A percentile compares a stretch with the other conserved stretches of the same genome.
Conservation (phyloP, 2,797 vertebrate species). For the Ctenochaetus hawaiiensis region DNA sequence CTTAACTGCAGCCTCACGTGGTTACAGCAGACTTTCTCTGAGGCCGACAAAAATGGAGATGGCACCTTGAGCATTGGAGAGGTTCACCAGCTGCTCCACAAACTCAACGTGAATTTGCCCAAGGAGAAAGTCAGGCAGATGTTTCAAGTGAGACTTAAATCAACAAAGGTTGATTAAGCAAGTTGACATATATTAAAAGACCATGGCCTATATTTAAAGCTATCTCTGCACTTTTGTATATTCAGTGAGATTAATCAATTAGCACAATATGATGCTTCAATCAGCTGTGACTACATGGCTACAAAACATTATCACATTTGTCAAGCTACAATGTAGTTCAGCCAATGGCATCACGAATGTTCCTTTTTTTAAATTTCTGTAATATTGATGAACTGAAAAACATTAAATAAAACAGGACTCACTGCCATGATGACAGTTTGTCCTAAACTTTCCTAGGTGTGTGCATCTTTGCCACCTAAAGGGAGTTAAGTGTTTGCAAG, state of each 20-base stretch:
- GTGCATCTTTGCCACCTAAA: too few relatives aligned
- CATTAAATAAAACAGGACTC: background rate
- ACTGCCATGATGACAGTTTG: background rate
- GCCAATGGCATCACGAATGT: background rate
- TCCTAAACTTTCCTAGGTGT: too few relatives aligned
- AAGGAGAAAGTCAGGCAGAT: conserved; percentile 94
- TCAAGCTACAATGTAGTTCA: background rate
- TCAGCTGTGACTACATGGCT: background rate
- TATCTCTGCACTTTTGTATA: background rate
- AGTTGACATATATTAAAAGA: background rate
- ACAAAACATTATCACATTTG: background rate
- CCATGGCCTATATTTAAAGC: too few relatives aligned
- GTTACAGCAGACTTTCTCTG: conserved; percentile 97
- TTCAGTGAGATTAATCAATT: background rate
- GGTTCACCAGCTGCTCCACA: conserved; percentile 96
- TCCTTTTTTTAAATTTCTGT: background rate
- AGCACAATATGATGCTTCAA: too few relatives aligned
- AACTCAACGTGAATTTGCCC: conserved; percentile 96
- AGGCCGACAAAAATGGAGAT: conserved; percentile 97
- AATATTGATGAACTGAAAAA: background rate
- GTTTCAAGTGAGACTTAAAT: conserved; percentile 91
- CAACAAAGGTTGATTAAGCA: background rate
- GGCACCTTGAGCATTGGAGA: conserved; percentile 94
- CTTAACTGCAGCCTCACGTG: conserved; percentile 86
- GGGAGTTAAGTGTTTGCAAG: too few relatives aligned